These are phyloP conservation scores for Hemithea aestivaria DNA, from an alignment of 2,888 invertebrate species.

Conservation along the genomic window DNA sequence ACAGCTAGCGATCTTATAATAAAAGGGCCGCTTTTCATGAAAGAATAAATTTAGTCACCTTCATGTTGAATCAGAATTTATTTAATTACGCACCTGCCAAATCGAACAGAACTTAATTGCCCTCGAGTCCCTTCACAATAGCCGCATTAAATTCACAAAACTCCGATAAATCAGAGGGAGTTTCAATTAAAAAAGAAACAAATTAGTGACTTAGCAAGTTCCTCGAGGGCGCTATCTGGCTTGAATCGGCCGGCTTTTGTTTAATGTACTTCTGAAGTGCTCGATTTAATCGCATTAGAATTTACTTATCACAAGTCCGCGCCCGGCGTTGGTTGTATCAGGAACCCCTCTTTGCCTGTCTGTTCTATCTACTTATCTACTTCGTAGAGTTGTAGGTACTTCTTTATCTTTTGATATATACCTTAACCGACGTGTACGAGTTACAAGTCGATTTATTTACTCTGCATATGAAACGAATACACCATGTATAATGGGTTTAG, in stretches of 20 bases:
- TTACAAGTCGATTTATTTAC: no score
- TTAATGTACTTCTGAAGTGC: conserved; percentile 31
- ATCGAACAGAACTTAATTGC: conserved; percentile 9
- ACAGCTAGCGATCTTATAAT: no score
- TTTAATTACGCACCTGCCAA: background rate
- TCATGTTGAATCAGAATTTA: no score
- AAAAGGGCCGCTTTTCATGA: no score
- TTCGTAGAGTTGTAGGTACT: no score
- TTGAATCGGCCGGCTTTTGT: conserved; percentile 33
- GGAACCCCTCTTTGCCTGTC: conserved; percentile 1
- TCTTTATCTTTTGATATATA: no score
- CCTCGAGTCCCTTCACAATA: conserved; percentile 4
- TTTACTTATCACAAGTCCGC: conserved; percentile 25
- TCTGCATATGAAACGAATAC: no score
- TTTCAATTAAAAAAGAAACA: conserved; percentile 29
- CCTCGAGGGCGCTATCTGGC: conserved; percentile 26
- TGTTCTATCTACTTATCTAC: no score
- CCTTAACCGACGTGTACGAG: no score
- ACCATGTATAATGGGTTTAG: no score
- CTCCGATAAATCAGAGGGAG: conserved; percentile 16
- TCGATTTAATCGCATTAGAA: conserved; percentile 34
- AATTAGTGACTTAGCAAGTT: conserved; percentile 32
- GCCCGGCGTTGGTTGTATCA: conserved; percentile 9
- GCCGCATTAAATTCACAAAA: conserved; percentile 10
- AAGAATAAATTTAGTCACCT: no score